Percentiles rank a stretch among this genome's conserved stretches.
Conservation (phyloP, 2,888 invertebrate genomes). For the Mimumesa dahlbomi region DNA sequence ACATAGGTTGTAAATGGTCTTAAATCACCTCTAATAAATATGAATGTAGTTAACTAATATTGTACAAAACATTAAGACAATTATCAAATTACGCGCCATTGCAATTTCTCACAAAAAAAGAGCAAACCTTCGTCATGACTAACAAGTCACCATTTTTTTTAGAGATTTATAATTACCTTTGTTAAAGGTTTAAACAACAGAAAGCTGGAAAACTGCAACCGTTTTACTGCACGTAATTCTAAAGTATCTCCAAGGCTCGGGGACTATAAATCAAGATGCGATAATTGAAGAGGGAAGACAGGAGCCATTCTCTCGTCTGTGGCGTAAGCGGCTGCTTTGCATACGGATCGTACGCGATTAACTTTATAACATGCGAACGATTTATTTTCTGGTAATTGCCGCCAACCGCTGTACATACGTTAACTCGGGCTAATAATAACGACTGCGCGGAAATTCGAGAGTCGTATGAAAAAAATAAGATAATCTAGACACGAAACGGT, state of each 20-base stretch:
- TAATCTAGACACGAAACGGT: not conserved
- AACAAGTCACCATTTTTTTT: too few species aligned
- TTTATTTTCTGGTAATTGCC: conserved; percentile 1
- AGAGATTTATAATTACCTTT: too few species aligned
- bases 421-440: accelerated
- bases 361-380: conserved; percentile 23
- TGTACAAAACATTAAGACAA: too few species aligned
- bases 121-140: too few species aligned
- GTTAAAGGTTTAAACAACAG: not conserved
- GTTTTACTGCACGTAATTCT: not conserved
- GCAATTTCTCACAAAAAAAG: too few species aligned
- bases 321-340: conserved; percentile 10
- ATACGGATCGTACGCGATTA: conserved; percentile 1
- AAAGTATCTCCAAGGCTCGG: not conserved
- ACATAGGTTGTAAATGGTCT: too few species aligned
- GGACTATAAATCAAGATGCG: not conserved
- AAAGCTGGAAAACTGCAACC: not conserved
- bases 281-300: not conserved
- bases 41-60: too few species aligned
- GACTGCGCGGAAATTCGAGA: not conserved
- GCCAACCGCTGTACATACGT: too few species aligned
- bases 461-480: not conserved
- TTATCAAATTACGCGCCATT: too few species aligned
- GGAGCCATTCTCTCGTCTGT: conserved; percentile 1
- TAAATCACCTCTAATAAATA: too few species aligned